phyloP scores from a whole-genome alignment of 2,113 vertebrate genomes.

The Bambusicola thoracicus region DNA sequence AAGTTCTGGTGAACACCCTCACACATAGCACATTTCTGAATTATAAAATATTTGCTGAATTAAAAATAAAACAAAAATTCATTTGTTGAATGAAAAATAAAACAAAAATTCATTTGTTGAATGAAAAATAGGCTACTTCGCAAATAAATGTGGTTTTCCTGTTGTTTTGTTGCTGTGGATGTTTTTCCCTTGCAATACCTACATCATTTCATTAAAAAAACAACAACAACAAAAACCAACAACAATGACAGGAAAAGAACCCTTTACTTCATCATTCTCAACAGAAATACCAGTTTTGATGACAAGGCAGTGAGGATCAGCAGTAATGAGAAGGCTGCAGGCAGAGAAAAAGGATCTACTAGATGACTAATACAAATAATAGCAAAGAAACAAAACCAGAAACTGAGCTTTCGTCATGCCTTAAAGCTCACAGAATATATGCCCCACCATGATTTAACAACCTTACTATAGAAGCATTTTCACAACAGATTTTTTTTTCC shows the following conservation, averaged over 20 bases:
- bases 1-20: neutral
- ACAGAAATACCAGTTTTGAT: neutral
- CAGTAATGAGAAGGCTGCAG: neutral
- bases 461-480: neutral
- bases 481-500: neutral
- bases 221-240: no score
- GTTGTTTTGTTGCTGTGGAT: neutral
- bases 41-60: neutral
- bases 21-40: neutral
- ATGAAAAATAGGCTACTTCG: neutral
- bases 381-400: neutral
- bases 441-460: neutral
- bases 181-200: neutral
- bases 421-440: neutral
- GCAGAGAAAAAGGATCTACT: neutral
- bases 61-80: no score
- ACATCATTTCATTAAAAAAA: neutral
- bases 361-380: neutral
- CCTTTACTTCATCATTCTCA: neutral
- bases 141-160: neutral
- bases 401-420: neutral
- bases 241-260: neutral
- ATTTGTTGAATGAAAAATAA: neutral
- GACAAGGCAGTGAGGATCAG: neutral
- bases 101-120: no score